A percentile compares a stretch with the other conserved stretches of the same genome.
Conservation (phyloP, 2,888 invertebrate genomes). For the Nesidiocoris tenuis region DNA sequence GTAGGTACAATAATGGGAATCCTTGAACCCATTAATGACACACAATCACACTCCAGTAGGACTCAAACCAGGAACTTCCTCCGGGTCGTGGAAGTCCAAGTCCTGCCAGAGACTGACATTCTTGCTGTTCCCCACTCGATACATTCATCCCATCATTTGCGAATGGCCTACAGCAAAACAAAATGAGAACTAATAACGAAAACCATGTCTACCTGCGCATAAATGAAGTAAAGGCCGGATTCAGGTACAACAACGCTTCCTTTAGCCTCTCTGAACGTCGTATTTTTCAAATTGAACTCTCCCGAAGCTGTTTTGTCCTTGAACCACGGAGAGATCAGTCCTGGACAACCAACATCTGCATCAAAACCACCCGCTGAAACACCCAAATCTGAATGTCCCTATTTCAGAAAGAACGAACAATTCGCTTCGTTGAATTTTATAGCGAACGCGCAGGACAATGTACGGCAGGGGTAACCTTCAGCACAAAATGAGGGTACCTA, state of each 20-base stretch:
- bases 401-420: constrained; percentile 10
- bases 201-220: constrained; percentile 51
- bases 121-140: too few species aligned
- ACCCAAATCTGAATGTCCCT: constrained; percentile 27
- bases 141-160: too few species aligned
- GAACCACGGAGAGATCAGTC: constrained; percentile 50
- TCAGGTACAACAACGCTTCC: constrained; percentile 48
- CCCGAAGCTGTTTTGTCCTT: constrained; percentile 43
- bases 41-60: too few species aligned
- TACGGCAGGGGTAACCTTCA: too few species aligned
- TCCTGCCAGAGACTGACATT: too few species aligned
- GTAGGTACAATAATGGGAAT: too few species aligned
- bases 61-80: too few species aligned
- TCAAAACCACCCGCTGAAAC: constrained; percentile 39
- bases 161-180: too few species aligned
- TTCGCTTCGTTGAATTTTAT: neutral
- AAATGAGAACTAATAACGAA: too few species aligned
- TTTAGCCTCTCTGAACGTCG: constrained; percentile 43
- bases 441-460: neutral
- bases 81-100: too few species aligned
- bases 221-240: constrained; percentile 49
- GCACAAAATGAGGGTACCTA: too few species aligned
- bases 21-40: too few species aligned
- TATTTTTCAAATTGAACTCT: constrained; percentile 44
- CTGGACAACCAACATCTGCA: constrained; percentile 45